Percentiles rank a stretch among this genome's conserved stretches.
phyloP scores from a whole-genome alignment of 1,140 invertebrate genomes.

The Oryzaephilus surinamensis region DNA sequence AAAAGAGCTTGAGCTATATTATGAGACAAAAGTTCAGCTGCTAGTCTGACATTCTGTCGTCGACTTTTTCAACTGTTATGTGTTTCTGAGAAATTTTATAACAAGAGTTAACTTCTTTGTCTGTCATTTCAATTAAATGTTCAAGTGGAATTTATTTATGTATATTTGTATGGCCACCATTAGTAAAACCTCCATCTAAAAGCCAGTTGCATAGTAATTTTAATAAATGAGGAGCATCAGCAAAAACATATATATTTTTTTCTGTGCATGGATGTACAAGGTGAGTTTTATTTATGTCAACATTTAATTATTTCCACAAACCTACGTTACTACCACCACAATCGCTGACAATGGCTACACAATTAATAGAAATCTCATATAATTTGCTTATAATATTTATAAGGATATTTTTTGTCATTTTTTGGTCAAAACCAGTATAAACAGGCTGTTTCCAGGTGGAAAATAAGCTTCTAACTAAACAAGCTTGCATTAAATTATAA shows the following conservation, averaged over 20 bases:
- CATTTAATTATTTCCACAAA: slow-evolving; percentile 28
- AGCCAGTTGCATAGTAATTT: slow-evolving; percentile 18
- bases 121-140: slow-evolving; percentile 3
- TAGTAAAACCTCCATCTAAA: slow-evolving; percentile 14
- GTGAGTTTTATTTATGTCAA: slow-evolving; percentile 14
- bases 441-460: slow-evolving; percentile 34
- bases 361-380: slow-evolving; percentile 23
- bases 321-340: slow-evolving; percentile 25
- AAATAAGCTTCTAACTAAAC: slow-evolving; percentile 29
- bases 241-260: slow-evolving; percentile 16
- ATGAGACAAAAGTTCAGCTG: slow-evolving; percentile 15
- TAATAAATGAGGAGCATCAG: slow-evolving; percentile 16
- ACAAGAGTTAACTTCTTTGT: slow-evolving; percentile 9
- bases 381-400: slow-evolving; percentile 21
- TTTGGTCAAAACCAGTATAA: slow-evolving; percentile 31
- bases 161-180: slow-evolving; percentile 1
- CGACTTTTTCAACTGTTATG: slow-evolving; percentile 1
- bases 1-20: slow-evolving; percentile 8
- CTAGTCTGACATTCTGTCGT: slow-evolving; percentile 13
- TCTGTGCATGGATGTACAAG: slow-evolving; percentile 14
- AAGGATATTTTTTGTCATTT: slow-evolving; percentile 28
- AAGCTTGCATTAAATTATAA: slow-evolving; percentile 28
- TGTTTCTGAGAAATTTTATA: slow-evolving; percentile 10
- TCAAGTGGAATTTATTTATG: slow-evolving; percentile 7
- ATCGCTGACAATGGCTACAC: slow-evolving; percentile 30